These are phyloP conservation scores for Xenops minutus DNA, from an alignment of 2,797 vertebrate species.

Conservation along the genomic window DNA sequence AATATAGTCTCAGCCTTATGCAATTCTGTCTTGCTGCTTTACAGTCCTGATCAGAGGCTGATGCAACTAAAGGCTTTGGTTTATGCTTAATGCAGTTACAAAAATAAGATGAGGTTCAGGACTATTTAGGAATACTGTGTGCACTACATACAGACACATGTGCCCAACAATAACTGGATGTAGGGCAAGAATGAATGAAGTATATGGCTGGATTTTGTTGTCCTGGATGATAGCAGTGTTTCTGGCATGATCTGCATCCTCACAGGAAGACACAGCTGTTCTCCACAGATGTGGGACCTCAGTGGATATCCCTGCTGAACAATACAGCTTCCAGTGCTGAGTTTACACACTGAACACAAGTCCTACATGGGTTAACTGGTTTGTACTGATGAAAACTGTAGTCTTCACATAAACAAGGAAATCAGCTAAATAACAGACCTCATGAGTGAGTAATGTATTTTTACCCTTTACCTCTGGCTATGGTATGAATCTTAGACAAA, in stretches of 20 bases:
- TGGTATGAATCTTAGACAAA: not conserved
- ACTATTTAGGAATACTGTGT: not conserved
- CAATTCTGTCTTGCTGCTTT: not conserved
- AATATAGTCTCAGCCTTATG: not conserved
- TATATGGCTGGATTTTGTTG: not conserved
- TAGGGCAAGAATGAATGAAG: not conserved
- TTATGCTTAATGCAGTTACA: not conserved
- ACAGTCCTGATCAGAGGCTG: not conserved
- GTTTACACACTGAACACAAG: rapidly evolving
- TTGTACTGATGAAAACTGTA: not conserved
- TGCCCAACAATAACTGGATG: not conserved
- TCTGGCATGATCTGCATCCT: not conserved
- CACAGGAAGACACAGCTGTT: not conserved
- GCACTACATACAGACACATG: rapidly evolving
- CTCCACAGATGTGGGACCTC: not conserved
- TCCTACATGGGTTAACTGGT: rapidly evolving
- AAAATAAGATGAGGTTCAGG: not conserved
- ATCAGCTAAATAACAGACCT: not conserved
- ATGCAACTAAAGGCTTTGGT: not conserved
- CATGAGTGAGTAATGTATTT: not conserved
- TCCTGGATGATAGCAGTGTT: not conserved
- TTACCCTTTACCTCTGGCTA: not conserved
- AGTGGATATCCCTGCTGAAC: not conserved
- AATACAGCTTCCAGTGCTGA: not conserved
- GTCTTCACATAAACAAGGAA: not conserved